phyloP scores from a whole-genome alignment of 1,140 invertebrate species.

The Cyrtorhinus lividipennis region DNA sequence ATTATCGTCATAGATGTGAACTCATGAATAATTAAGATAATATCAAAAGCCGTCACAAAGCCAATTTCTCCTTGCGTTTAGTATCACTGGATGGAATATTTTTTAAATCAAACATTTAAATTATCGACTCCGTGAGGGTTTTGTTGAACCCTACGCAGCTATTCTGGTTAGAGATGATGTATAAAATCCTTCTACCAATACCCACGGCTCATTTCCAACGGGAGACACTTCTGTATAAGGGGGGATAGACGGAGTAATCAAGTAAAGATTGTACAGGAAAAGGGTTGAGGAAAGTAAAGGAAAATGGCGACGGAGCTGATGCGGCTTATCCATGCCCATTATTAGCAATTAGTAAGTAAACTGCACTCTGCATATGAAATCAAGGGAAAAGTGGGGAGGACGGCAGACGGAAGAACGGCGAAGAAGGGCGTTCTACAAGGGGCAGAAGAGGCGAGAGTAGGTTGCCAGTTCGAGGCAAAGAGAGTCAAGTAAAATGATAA shows the following conservation, averaged over 20 bases:
- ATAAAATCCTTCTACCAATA: no score
- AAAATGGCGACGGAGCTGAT: constrained; percentile 10
- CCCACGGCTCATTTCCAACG: no score
- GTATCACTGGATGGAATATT: no score
- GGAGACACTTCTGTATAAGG: no score
- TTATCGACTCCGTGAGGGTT: no score
- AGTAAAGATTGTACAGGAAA: constrained; percentile 6
- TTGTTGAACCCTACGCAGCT: no score
- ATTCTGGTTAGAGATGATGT: no score
- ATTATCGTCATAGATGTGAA: no score
- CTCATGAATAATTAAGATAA: no score
- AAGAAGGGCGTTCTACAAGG: neutral
- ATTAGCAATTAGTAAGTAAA: constrained; percentile 26
- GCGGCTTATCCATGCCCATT: constrained; percentile 23
- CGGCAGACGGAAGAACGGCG: constrained; percentile 4
- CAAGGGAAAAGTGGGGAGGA: constrained; percentile 14
- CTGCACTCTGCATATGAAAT: constrained; percentile 26
- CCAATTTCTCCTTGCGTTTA: no score
- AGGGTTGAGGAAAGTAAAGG: constrained; percentile 11
- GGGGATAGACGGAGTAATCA: constrained; percentile 12
- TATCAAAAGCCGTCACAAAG: no score
- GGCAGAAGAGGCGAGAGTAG: neutral
- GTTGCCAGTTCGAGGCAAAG: constrained; percentile 12
- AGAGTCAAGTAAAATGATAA: constrained; percentile 25
- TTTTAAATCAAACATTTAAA: no score